Base-by-base conservation (phyloP, 1,140 invertebrate genomes). In the Bombus confusus region DNA sequence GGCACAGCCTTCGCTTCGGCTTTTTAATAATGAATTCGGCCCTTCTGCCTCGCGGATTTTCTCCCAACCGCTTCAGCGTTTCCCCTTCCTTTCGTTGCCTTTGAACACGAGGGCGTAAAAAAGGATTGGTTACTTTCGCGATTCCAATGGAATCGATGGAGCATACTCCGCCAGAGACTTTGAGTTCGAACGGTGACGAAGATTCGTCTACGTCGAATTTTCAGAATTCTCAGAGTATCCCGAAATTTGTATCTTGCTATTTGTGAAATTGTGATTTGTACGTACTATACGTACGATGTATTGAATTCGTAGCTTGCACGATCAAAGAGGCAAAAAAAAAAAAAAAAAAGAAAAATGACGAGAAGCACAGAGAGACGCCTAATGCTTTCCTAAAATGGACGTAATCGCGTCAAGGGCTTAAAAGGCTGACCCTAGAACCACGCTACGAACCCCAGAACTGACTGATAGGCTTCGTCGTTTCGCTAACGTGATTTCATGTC, bases 401-500 rank as follows among this genome's bases (percentile, higher is more conserved):
- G 80, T 90, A 91, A 92, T 91, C 87, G 83, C 73, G 83, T 91
- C 81, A 91, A 88, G 43, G 68, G 83, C 89, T 91, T 91, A 87
- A 76, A 87, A 75, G 59, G n/a, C 52, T 86, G 78, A 74, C 64
- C 43, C 77, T 81, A 75, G 80, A 86, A 87, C 80, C 79, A 69
- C 81, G 77, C 78, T 85, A 84, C 86, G 73, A 89, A 87, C 87
- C 86, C 89, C 62, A 86, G 73, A 73, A 69, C 72, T 2, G 79
- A 64, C 41, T 84, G 73, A 88, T 82, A 69, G 91, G 91, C 90
- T 92, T 92, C 91, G 75, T 68, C 64, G 83, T 89, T 91, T 86
- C 83, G 66, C 82, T 91, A 91, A 92, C 83, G 87, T 90, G 86
- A 92, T 92, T 92, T 91, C 64, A 83, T 91, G 91, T 92, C 91